Evolutionary conservation across 2,797 vertebrate genomes (phyloP).

Genomic region (Syndactyla subalaris): DNA sequence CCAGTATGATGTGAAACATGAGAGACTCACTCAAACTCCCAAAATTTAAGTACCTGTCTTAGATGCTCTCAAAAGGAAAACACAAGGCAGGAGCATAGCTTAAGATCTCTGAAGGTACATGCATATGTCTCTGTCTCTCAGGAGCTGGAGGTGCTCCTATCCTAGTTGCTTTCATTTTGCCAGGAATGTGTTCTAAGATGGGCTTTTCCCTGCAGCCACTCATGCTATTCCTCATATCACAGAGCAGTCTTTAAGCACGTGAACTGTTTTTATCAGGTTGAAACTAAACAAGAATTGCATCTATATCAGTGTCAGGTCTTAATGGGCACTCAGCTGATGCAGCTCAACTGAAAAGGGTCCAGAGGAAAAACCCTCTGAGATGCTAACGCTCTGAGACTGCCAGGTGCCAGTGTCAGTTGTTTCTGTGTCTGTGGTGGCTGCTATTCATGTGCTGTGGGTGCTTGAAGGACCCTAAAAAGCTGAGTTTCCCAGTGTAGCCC

Average conservation of each 20-base stretch:
- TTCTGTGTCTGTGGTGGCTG: fast-evolving
- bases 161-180: neutral
- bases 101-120: neutral
- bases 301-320: neutral
- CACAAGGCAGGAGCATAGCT: neutral
- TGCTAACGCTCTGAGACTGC: neutral
- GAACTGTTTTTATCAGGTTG: neutral
- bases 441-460: fast-evolving
- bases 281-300: neutral
- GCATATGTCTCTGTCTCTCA: neutral
- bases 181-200: neutral
- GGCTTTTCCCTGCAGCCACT: neutral
- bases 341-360: neutral
- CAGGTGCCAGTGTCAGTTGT: neutral
- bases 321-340: neutral
- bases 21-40: neutral
- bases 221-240: neutral
- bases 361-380: neutral
- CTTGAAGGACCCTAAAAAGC: neutral
- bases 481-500: neutral
- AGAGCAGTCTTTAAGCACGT: neutral
- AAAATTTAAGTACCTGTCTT: neutral
- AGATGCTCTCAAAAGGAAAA: neutral
- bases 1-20: neutral
- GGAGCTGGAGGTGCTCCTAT: neutral